A percentile compares a stretch with the other conserved stretches of the same genome.
phyloP scores from a whole-genome alignment of 2,113 vertebrate genomes.

The Mormoops blainvillei region DNA sequence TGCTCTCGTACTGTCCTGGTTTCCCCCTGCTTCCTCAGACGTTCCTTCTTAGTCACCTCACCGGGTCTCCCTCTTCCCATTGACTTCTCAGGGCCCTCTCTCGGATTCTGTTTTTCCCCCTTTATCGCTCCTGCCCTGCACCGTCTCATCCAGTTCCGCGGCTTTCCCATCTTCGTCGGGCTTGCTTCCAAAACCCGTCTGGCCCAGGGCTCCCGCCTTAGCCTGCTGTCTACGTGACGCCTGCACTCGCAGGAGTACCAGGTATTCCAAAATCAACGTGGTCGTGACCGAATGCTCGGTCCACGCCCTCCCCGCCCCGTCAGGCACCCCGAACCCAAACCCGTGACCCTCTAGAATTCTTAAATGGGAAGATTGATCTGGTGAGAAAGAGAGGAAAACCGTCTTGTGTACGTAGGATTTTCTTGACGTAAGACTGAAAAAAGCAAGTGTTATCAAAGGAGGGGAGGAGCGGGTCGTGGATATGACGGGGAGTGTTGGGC shows the following conservation, averaged over 20 bases:
- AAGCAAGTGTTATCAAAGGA: background rate
- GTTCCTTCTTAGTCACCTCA: background rate
- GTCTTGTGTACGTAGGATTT: background rate
- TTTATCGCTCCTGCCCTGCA: background rate
- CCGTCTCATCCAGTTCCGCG: background rate
- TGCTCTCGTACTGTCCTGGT: background rate
- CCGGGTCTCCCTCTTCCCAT: background rate
- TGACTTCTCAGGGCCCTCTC: background rate
- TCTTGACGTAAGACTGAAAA: background rate
- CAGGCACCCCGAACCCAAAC: background rate
- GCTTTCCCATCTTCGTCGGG: background rate
- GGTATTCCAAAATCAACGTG: conserved; percentile 16
- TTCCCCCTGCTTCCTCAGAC: background rate
- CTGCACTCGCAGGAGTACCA: background rate
- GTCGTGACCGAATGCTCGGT: background rate
- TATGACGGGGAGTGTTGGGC: background rate
- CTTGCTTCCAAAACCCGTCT: conserved; percentile 19
- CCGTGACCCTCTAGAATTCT: background rate
- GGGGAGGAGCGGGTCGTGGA: background rate
- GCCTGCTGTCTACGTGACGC: background rate
- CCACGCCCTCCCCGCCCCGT: no score
- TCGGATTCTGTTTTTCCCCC: background rate
- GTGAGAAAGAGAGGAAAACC: background rate
- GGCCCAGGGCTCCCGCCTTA: background rate
- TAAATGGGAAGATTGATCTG: background rate